These are phyloP conservation scores for Littorina saxatilis DNA, from an alignment of 1,140 invertebrate genomes.

Conservation along the genomic window DNA sequence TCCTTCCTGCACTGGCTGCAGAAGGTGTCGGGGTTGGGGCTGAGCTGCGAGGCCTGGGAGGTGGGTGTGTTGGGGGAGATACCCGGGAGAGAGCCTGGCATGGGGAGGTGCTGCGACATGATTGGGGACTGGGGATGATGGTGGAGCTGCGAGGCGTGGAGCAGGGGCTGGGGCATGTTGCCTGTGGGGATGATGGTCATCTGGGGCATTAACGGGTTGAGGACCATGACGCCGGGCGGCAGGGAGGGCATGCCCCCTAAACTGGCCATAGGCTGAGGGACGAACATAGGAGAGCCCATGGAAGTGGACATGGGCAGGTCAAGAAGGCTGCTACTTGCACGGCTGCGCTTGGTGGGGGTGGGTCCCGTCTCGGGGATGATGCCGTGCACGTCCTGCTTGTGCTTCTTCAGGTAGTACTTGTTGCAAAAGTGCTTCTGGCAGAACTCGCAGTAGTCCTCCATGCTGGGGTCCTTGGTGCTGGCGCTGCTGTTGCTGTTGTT, in stretches of 20 bases:
- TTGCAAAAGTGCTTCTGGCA: constrained; percentile 77
- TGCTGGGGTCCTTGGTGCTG: constrained; percentile 53
- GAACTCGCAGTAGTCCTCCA: constrained; percentile 75
- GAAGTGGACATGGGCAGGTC: constrained; percentile 55
- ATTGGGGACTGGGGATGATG: constrained; percentile 55
- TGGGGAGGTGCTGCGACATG: constrained; percentile 59
- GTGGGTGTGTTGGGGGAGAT: constrained; percentile 47
- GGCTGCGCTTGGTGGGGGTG: constrained; percentile 54
- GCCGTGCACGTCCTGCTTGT: constrained; percentile 81
- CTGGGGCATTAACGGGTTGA: constrained; percentile 74
- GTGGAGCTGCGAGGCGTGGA: constrained; percentile 55
- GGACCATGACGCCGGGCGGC: constrained; percentile 71
- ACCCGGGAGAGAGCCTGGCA: constrained; percentile 43
- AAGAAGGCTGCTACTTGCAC: constrained; percentile 41
- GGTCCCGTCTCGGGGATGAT: constrained; percentile 69
- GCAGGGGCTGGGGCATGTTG: constrained; percentile 53
- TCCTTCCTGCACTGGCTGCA: constrained; percentile 97
- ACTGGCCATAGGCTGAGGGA: constrained; percentile 68
- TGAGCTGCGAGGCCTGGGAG: constrained; percentile 47
- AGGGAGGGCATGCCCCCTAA: constrained; percentile 57
- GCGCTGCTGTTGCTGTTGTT: constrained; percentile 37
- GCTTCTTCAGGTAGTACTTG: constrained; percentile 80
- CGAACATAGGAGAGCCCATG: constrained; percentile 57
- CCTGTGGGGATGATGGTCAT: constrained; percentile 69
- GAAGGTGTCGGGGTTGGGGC: constrained; percentile 78